These are phyloP conservation scores for Eulacestoma nigropectus DNA, from an alignment of 2,113 vertebrate species.

Conservation along the genomic window DNA sequence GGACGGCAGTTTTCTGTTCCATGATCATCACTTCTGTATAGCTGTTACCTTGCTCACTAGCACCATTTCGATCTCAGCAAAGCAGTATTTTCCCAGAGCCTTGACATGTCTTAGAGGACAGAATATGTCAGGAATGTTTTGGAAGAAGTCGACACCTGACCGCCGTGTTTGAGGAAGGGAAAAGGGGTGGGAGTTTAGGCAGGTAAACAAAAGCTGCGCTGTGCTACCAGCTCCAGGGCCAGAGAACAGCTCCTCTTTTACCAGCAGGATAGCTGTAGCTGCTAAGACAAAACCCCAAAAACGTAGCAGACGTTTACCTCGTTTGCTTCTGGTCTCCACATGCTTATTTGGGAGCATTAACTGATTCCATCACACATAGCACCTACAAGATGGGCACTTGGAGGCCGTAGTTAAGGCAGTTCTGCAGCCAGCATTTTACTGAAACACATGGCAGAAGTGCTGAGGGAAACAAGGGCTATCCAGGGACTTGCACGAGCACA, in stretches of 20 bases:
- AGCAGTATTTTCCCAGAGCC: background rate
- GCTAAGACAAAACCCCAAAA: background rate
- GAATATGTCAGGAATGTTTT: background rate
- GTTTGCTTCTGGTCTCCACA: background rate
- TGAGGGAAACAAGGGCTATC: background rate
- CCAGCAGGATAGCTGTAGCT: background rate
- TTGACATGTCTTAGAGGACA: background rate
- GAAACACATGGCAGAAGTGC: background rate
- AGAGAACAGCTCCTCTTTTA: background rate
- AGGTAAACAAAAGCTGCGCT: background rate
- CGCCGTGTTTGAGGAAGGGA: accelerated
- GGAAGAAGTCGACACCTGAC: background rate
- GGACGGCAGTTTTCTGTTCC: background rate
- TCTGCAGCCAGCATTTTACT: background rate
- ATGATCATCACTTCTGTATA: background rate
- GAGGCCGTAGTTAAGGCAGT: background rate
- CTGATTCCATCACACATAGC: background rate
- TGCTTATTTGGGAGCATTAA: background rate
- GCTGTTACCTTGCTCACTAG: background rate
- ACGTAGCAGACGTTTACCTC: background rate
- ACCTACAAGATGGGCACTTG: background rate
- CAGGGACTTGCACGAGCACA: accelerated
- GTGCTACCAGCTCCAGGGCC: background rate
- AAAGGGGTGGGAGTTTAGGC: background rate
- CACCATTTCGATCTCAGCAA: background rate